Base-by-base conservation (phyloP, 2,888 invertebrate species). In the Heliconius erato region DNA sequence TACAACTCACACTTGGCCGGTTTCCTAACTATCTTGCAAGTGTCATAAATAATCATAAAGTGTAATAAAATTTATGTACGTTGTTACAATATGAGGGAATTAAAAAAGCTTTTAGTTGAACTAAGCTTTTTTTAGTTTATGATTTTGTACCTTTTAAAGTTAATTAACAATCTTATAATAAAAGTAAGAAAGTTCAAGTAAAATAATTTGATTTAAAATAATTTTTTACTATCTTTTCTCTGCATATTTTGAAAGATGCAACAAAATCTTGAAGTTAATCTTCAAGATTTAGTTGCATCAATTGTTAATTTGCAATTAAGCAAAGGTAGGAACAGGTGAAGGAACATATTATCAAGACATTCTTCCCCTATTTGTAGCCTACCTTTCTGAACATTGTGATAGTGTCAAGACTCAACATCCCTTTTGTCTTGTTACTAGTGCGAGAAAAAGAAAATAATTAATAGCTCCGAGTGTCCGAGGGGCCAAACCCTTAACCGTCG, bases 21-120 rank as follows among this genome's bases (percentile, higher is more conserved):
- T 9, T 63, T 63, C n/a, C 11, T n/a, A n/a, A 32, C 26, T 67
- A 32, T 26, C 26, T 67, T n/a, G 12, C 28, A 67, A 44, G 32
- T 67, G 23, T 44, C 28, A 78, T 80, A 72, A 63, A 63, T n/a
- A 26, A 32, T 72, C 72, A 72, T 72, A 72, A 72, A 72, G 44
- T 44, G 9, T 26, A 26, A 72, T 72, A 72, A 49, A 72, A 16
- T 72, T 72, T 72, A 72, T 72, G 44, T 44, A 16, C 6, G 9
- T 40, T 28, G 28, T n/a, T 71, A 72, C 44, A 26, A 44, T 44
- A 26, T 9, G 14, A 44, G 12, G 35, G 3, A 40, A 69, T 54
- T 72, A n/a, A 63, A 76, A 63, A 63, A 63, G 76, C 76, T 63
- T 26, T 76, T n/a, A 59, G 12, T n/a, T 59, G n/a, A 65, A 26